Conservation (phyloP, 2,797 vertebrate genomes). For the Mycteria americana region DNA sequence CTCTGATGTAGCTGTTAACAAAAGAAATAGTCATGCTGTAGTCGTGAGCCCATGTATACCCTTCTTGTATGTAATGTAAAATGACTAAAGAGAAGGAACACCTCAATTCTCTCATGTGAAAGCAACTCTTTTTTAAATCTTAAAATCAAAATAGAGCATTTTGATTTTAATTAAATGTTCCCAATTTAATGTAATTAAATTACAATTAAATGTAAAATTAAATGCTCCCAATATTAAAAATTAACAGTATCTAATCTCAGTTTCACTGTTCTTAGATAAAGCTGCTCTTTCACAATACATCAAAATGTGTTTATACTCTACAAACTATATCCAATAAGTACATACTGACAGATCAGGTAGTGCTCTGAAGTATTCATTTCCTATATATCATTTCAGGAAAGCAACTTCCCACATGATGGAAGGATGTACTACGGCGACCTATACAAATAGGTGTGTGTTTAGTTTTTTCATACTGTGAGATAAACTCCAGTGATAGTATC, state of each 20-base stretch:
- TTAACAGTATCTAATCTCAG: not conserved
- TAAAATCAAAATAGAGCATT: not conserved
- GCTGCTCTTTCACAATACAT: not conserved
- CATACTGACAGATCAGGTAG: not conserved
- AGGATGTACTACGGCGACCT: not conserved
- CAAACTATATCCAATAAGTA: not conserved
- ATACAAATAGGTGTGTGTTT: not conserved
- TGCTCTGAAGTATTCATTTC: not conserved
- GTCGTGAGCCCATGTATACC: too few species aligned
- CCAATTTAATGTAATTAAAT: too few species aligned
- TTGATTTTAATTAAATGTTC: too few species aligned
- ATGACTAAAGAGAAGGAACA: not conserved
- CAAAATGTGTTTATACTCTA: not conserved
- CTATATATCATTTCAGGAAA: not conserved
- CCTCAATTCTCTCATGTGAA: not conserved
- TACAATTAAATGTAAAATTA: too few species aligned
- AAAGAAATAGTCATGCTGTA: not conserved
- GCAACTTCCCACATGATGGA: not conserved
- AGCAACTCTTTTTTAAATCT: not conserved
- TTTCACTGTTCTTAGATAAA: not conserved
- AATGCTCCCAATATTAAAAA: not conserved
- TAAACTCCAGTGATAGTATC: not conserved
- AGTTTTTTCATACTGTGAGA: not conserved
- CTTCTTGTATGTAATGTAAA: not conserved
- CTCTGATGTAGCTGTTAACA: not conserved